Base-by-base conservation (phyloP, 2,113 vertebrate genomes). In the Electrona antarctica region DNA sequence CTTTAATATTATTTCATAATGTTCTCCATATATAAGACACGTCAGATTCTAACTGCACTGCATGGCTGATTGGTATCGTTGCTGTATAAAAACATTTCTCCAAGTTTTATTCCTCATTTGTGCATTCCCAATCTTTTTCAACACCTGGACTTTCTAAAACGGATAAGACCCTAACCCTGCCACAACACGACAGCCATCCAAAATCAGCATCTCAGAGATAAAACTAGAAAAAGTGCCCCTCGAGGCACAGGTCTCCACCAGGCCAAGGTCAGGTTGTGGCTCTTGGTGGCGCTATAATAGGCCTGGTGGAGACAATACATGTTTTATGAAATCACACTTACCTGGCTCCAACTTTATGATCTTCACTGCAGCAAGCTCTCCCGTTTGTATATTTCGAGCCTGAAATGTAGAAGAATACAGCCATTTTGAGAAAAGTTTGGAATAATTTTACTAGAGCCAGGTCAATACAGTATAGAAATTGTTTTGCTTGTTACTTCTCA, bases 311-410 rank as follows among this genome's bases (percentile, higher is more conserved):
- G 21, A 21, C 21, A 41, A 41, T 41, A 41, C 1, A 41, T 41
- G 33, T 41, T 41, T 41, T 41, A 67, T 29, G 11, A 60, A 6
- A 28, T 11, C 9, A 1, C 6, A 93, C 95, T 94, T 93, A 99
- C 98, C 97, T 89, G 95, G 96, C 85, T 99, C 98, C 92, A 99
- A 88, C 85, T 99, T 99, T 82, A 99, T 99, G 82, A 99, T 97
- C 93, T 99, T 99, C 76, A 99, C 96, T 79, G 98, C 98, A 81
- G 97, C 97, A 76, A 98, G 92, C 72, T 97, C 97, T 87, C 97
- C 97, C 0, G 95, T 98, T 67, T 96, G 93, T 76, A 98, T 90
- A 88, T 98, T 98, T 88, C 97, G 95, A 81, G 98, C 98, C 98
- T 99, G 92, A 90, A 93, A 87, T 74, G 88, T 45, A 87, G 11